These are phyloP conservation scores for Conistra vaccinii DNA, from an alignment of 2,888 invertebrate species.

Conservation along the genomic window DNA sequence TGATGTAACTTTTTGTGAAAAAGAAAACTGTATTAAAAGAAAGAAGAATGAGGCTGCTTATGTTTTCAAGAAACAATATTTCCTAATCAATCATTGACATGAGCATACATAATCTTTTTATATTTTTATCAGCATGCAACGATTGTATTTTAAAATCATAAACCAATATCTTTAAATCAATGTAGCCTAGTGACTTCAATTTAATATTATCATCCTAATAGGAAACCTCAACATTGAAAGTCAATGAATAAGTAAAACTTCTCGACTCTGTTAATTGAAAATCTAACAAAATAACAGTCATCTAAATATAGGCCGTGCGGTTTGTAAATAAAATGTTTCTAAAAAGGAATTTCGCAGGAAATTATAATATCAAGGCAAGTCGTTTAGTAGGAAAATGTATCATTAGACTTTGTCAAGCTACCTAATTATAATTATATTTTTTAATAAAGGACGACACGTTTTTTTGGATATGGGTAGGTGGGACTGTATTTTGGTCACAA, in stretches of 20 bases:
- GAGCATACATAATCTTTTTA: neutral
- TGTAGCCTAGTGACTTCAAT: conserved; percentile 23
- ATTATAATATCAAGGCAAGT: neutral
- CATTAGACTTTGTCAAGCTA: conserved; percentile 1
- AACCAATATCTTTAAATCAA: conserved; percentile 13
- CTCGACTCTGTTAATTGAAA: conserved; percentile 51
- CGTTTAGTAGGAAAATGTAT: neutral
- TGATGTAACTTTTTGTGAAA: conserved; percentile 35
- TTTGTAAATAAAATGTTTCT: conserved; percentile 50
- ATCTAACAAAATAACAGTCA: conserved; percentile 43
- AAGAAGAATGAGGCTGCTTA: neutral
- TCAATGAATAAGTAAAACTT: conserved; percentile 56
- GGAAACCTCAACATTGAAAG: conserved; percentile 40
- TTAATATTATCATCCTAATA: conserved; percentile 28
- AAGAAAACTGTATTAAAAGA: conserved; percentile 12
- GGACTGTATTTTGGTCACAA: neutral
- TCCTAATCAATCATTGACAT: conserved; percentile 6
- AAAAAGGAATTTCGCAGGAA: conserved; percentile 6
- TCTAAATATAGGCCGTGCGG: conserved; percentile 24
- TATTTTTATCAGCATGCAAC: neutral
- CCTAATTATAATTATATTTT: neutral
- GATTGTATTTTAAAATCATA: neutral
- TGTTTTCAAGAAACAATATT: neutral
- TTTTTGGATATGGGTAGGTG: neutral
- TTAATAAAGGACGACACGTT: neutral